A percentile compares a stretch with the other conserved stretches of the same genome.
Evolutionary conservation across 2,797 vertebrate species (phyloP).

Genomic region (Crax fasciolata): DNA sequence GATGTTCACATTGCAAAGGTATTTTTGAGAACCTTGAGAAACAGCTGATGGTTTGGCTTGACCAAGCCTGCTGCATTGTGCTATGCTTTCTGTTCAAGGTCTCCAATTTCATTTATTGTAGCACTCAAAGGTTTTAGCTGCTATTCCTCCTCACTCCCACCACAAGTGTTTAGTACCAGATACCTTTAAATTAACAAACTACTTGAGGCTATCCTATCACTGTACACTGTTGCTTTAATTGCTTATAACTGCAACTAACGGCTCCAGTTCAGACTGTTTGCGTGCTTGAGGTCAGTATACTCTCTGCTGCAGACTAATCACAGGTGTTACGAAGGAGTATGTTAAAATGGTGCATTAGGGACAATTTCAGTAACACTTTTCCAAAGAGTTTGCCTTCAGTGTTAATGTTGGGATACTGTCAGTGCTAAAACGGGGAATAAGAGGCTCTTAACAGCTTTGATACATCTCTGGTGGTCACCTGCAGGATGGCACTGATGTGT

Average conservation of each 20-base stretch:
- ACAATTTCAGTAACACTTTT: neutral
- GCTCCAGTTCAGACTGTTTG: neutral
- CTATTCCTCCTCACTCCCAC: neutral
- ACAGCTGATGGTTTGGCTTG: accelerated
- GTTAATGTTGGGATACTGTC: neutral
- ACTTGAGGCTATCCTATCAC: neutral
- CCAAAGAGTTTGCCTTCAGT: neutral
- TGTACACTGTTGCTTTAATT: neutral
- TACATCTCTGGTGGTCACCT: neutral
- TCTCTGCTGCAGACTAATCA: neutral
- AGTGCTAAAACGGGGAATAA: neutral
- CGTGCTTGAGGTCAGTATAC: neutral
- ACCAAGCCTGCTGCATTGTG: neutral
- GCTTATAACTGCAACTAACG: neutral
- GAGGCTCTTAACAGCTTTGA: neutral
- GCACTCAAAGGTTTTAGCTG: neutral
- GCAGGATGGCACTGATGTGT: neutral
- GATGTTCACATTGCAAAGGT: neutral
- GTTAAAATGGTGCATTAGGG: neutral
- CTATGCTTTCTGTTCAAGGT: neutral
- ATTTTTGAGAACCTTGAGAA: neutral
- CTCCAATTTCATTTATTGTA: neutral
- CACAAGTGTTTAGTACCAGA: neutral
- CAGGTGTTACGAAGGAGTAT: neutral
- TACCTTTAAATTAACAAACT: neutral